Evolutionary conservation across 2,888 invertebrate species (phyloP).

Genomic region (Acleris emargana): DNA sequence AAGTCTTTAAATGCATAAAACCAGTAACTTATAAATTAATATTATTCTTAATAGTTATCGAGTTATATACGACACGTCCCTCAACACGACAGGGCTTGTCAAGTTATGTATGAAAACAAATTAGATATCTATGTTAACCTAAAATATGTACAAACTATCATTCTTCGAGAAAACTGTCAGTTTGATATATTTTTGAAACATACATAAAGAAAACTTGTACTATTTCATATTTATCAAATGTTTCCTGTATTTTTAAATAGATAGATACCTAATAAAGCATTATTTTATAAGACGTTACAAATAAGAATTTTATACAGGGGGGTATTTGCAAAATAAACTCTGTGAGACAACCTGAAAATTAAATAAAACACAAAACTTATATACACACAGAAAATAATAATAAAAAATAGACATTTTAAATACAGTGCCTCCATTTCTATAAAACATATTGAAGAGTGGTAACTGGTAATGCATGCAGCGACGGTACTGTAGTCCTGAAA

Average conservation of each 20-base stretch:
- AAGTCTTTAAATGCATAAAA: slow-evolving; percentile 35
- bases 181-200: no score
- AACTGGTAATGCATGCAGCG: slow-evolving; percentile 50
- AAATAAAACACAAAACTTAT: slow-evolving; percentile 31
- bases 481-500: slow-evolving; percentile 49
- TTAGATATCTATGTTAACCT: no score
- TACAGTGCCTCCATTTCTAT: slow-evolving; percentile 75
- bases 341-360: slow-evolving; percentile 49
- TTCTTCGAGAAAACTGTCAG: no score
- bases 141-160: no score
- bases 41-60: no score
- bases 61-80: no score
- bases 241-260: no score
- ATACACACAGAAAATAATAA: slow-evolving; percentile 32
- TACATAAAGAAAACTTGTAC: no score
- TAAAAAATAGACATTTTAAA: slow-evolving; percentile 75
- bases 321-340: slow-evolving; percentile 35
- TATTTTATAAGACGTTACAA: slow-evolving; percentile 48
- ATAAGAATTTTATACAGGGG: slow-evolving; percentile 39
- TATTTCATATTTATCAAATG: no score
- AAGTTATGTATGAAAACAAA: no score
- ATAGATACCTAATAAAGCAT: slow-evolving; percentile 42
- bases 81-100: no score
- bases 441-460: slow-evolving; percentile 45
- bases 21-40: background rate